Conservation (phyloP, 2,888 invertebrate genomes). For the Lycia hirtaria region DNA sequence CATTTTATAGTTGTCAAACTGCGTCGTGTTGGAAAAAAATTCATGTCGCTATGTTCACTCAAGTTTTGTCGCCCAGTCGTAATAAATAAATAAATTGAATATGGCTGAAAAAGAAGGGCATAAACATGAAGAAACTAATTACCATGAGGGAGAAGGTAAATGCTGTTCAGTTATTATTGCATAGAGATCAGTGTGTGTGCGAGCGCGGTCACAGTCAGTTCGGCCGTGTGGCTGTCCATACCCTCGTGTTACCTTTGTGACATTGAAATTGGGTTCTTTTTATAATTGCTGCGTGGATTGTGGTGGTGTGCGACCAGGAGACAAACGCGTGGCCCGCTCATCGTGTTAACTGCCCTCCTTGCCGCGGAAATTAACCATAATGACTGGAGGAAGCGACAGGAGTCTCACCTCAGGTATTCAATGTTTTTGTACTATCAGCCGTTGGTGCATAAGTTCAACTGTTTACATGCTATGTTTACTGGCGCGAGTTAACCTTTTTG, state of each 20-base stretch:
- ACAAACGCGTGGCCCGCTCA: constrained; percentile 61
- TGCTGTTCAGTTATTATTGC: constrained; percentile 77
- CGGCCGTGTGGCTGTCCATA: constrained; percentile 64
- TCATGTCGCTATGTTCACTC: constrained; percentile 82
- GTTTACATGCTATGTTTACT: constrained; percentile 53
- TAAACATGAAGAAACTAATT: constrained; percentile 80
- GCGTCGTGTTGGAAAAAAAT: constrained; percentile 83
- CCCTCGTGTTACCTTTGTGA: constrained; percentile 82
- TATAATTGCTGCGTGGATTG: constrained; percentile 83
- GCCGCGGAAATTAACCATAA: constrained; percentile 59
- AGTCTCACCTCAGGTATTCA: constrained; percentile 75
- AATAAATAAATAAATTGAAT: constrained; percentile 81
- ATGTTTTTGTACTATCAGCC: constrained; percentile 68
- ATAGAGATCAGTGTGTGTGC: constrained; percentile 71
- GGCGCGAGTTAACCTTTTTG: constrained; percentile 42
- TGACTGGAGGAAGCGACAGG: constrained; percentile 78
- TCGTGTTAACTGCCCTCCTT: constrained; percentile 61
- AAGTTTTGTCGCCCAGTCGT: constrained; percentile 66
- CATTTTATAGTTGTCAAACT: constrained; percentile 66
- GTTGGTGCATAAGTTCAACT: constrained; percentile 56
- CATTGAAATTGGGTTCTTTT: constrained; percentile 85
- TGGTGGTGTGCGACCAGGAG: constrained; percentile 74
- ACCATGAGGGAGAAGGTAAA: constrained; percentile 84
- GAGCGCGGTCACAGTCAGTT: constrained; percentile 62
- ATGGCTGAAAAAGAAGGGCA: constrained; percentile 83